These are phyloP conservation scores for Coryphaenoides rupestris DNA, from an alignment of 2,113 vertebrate genomes.

Conservation along the genomic window DNA sequence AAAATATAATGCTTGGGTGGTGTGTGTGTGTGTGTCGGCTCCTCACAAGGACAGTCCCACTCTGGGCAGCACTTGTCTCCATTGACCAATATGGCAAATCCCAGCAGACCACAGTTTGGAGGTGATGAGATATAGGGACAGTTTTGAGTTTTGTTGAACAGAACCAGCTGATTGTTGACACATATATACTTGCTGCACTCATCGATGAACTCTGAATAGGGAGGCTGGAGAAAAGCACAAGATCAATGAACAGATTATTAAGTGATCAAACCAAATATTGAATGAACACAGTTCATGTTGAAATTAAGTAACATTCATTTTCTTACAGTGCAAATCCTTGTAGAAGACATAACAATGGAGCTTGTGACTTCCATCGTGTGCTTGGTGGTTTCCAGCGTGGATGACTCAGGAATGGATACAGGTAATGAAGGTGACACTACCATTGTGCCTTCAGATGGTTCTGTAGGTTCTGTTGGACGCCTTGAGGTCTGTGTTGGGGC, in stretches of 20 bases:
- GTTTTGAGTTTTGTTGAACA: constrained; percentile 88
- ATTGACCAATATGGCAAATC: constrained; percentile 83
- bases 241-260: too few relatives aligned
- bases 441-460: constrained; percentile 20
- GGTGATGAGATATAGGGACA: constrained; percentile 80
- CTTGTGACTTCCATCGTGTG: constrained; percentile 19
- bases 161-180: constrained; percentile 84
- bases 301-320: neutral
- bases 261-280: too few relatives aligned
- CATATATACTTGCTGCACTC: constrained; percentile 92
- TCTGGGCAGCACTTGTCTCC: constrained; percentile 92
- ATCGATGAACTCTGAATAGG: constrained; percentile 72
- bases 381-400: constrained; percentile 16
- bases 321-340: constrained; percentile 70
- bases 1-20: neutral
- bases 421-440: constrained; percentile 13
- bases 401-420: neutral
- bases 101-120: constrained; percentile 88
- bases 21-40: neutral
- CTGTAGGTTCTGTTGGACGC: constrained; percentile 10
- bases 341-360: constrained; percentile 30
- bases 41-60: constrained; percentile 97
- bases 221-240: constrained; percentile 56
- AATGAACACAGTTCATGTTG: too few relatives aligned
- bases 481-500: neutral